Base-by-base conservation (phyloP, 1,140 invertebrate species). In the Proctacanthus coquilletti region DNA sequence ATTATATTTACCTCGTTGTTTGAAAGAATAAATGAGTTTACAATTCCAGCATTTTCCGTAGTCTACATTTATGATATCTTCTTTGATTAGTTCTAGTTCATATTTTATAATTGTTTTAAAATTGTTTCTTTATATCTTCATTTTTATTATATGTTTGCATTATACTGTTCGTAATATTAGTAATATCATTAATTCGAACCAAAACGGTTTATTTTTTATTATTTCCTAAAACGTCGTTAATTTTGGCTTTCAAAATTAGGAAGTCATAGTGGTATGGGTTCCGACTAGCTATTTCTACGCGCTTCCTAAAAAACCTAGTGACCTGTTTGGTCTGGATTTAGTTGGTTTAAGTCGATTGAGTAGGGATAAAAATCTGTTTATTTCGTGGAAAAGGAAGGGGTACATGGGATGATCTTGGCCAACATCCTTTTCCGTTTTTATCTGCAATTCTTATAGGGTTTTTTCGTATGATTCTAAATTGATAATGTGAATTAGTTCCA, bases 141-240 rank as follows among this genome's bases (percentile, higher is more conserved):
- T 29, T 29, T 30, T 36, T 10, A 30, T 30, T 14, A 31, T 17
- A n/a, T 21, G 30, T 39, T 29, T 38, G 38, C 29, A 37, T 19
- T 18, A 39, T 33, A 15, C 21, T 10, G 25, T n/a, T n/a, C n/a
- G n/a, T n/a, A n/a, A n/a, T n/a, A n/a, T n/a, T n/a, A n/a, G 20
- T 42, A 10, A 35, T 34, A 29, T 34, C 27, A 11, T 42, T 34
- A 38, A 29, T 10, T 35, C 13, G 14, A 6, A 18, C 34, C 6
- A 19, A 34, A n/a, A 42, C 10, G 18, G 25, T 9, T 17, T 42
- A 37, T 29, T 21, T 42, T 34, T 42, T 42, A 25, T 43, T 43
- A 29, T 42, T 41, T 36, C 36, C 34, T 19, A 41, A 18, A 17
- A 29, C 20, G 6, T 41, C 29, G 20, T 41, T 41, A 5, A 37